phyloP scores from a whole-genome alignment of 2,888 invertebrate genomes.

The Pteria penguin region DNA sequence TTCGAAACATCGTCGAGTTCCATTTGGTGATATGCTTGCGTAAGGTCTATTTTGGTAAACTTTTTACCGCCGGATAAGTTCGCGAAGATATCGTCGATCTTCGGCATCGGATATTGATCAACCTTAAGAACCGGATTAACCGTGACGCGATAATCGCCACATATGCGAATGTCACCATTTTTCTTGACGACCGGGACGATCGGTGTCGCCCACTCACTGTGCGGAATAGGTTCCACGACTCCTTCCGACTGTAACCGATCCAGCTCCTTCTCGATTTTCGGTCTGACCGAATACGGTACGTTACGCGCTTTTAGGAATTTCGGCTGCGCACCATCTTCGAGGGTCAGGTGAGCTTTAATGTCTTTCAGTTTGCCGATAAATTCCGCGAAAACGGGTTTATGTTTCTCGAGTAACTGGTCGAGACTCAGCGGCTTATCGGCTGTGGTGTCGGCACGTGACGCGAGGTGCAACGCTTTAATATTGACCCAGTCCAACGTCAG shows the following conservation, averaged over 20 bases:
- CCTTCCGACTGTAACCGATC: conserved; percentile 5
- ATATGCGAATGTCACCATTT: conserved; percentile 48
- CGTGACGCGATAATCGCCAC: conserved; percentile 61
- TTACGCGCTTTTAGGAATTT: conserved; percentile 46
- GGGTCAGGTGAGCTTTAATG: conserved; percentile 18
- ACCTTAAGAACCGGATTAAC: conserved; percentile 59
- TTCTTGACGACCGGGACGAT: conserved; percentile 58
- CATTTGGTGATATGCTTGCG: no score
- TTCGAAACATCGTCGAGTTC: no score
- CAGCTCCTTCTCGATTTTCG: conserved; percentile 40
- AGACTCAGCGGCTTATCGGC: not conserved
- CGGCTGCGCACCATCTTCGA: conserved; percentile 31
- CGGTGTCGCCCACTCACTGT: conserved; percentile 59
- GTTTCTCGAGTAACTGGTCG: not conserved
- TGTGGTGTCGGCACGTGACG: not conserved
- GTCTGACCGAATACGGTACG: conserved; percentile 47
- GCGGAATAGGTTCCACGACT: not conserved
- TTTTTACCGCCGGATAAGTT: no score
- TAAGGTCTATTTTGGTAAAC: no score
- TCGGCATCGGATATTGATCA: no score
- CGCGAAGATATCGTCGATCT: no score
- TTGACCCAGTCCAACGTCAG: not conserved
- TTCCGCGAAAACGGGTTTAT: not conserved
- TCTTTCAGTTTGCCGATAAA: not conserved
- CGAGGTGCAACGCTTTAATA: not conserved